Evolutionary conservation across 2,888 invertebrate genomes (phyloP).

Genomic region (Dasysyrphus tricinctus): DNA sequence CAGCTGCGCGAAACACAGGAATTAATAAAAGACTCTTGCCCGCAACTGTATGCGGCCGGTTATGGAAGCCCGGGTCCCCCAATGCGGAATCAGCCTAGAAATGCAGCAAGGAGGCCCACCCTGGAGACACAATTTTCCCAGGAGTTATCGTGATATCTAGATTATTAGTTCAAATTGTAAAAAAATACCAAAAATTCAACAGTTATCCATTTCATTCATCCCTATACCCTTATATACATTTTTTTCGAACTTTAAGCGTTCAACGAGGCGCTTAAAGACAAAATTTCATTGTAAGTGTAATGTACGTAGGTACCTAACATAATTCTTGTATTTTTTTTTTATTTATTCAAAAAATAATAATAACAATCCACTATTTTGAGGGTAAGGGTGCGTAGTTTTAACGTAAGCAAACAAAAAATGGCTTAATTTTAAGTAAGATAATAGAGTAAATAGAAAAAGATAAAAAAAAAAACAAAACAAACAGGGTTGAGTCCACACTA

Average conservation of each 20-base stretch:
- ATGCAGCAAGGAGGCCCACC: constrained; percentile 83
- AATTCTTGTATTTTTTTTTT: constrained; percentile 36
- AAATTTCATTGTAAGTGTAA: constrained; percentile 54
- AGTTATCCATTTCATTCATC: constrained; percentile 59
- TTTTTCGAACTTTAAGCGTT: constrained; percentile 49
- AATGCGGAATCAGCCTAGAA: constrained; percentile 82
- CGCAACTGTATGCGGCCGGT: constrained; percentile 83
- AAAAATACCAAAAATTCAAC: constrained; percentile 52
- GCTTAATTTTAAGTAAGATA: constrained; percentile 57
- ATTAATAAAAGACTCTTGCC: constrained; percentile 84
- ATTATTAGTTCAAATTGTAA: constrained; percentile 80
- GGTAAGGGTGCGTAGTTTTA: constrained; percentile 55
- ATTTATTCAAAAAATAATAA: constrained; percentile 30
- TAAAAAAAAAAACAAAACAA: constrained; percentile 2
- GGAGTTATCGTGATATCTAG: constrained; percentile 84
- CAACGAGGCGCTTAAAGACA: constrained; percentile 29
- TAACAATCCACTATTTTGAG: constrained; percentile 55
- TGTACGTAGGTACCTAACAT: constrained; percentile 54
- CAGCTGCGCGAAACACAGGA: constrained; percentile 84
- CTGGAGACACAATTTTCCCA: constrained; percentile 84
- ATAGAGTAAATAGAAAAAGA: constrained; percentile 27
- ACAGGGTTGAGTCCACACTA: constrained; percentile 13
- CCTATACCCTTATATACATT: constrained; percentile 14
- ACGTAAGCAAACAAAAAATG: constrained; percentile 58
- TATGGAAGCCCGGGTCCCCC: constrained; percentile 84